Conservation (phyloP, 2,888 invertebrate species). For the Acanthosepion esculentum region DNA sequence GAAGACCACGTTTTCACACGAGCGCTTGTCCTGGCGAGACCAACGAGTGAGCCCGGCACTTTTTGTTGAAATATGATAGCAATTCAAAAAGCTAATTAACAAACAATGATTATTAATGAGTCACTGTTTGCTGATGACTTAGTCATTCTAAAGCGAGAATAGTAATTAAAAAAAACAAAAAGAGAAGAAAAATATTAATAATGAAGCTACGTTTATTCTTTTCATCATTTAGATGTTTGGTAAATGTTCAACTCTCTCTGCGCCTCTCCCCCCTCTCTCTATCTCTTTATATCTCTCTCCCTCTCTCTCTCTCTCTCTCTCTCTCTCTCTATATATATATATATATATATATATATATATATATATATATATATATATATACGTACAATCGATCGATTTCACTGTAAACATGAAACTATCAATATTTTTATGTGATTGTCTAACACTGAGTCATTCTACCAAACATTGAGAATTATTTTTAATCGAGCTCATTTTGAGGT, state of each 20-base stretch:
- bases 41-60: not conserved
- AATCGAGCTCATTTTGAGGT: too few species aligned
- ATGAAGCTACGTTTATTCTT: not conserved
- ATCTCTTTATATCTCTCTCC: not conserved
- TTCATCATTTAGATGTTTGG: not conserved
- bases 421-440: too few species aligned
- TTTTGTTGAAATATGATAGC: not conserved
- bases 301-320: not conserved
- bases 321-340: not conserved
- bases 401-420: too few species aligned
- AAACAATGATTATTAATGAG: slow-evolving; percentile 6
- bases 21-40: too few species aligned
- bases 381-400: not conserved
- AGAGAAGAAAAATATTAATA: not conserved
- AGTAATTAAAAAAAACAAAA: not conserved
- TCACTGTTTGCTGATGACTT: not conserved
- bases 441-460: too few species aligned
- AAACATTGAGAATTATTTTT: too few species aligned
- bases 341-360: not conserved
- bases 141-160: not conserved
- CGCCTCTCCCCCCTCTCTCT: too few species aligned
- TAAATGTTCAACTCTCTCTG: not conserved
- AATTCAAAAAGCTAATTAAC: not conserved
- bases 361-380: not conserved
- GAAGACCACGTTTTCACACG: too few species aligned